These are phyloP conservation scores for Tupaia chinensis DNA, from an alignment of 2,113 vertebrate species.

Conservation along the genomic window DNA sequence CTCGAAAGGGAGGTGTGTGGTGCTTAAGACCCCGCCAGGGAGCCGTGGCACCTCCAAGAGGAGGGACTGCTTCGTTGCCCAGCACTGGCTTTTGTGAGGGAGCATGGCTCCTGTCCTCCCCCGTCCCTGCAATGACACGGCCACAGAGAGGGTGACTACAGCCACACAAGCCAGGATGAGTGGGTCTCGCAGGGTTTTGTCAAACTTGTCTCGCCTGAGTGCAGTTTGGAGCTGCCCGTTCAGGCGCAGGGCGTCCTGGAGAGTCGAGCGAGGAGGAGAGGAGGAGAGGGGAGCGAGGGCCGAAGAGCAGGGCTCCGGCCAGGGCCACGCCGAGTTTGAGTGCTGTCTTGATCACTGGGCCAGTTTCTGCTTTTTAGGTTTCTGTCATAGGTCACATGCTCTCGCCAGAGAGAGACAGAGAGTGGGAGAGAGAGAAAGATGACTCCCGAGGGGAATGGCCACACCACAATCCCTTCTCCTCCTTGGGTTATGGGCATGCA, in stretches of 20 bases:
- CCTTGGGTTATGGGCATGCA: too few species aligned
- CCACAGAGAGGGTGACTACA: background rate
- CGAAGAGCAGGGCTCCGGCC: background rate
- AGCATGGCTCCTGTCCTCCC: background rate
- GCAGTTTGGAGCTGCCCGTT: slow-evolving; percentile 62
- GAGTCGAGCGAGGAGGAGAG: background rate
- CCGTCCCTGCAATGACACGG: slow-evolving; percentile 56
- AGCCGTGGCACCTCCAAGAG: rapidly evolving
- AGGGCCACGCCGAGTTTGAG: background rate
- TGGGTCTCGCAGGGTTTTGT: slow-evolving; percentile 70
- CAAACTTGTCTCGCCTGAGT: slow-evolving; percentile 53
- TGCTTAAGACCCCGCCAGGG: background rate
- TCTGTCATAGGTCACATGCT: too few species aligned
- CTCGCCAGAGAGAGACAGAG: too few species aligned
- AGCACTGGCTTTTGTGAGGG: slow-evolving; percentile 52
- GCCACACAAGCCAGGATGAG: slow-evolving; percentile 73
- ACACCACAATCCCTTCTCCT: too few species aligned
- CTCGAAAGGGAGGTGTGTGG: rapidly evolving
- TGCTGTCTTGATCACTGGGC: rapidly evolving
- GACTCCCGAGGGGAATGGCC: too few species aligned
- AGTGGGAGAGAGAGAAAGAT: too few species aligned
- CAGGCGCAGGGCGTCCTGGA: slow-evolving; percentile 73
- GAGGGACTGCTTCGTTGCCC: background rate
- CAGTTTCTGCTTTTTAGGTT: too few species aligned
- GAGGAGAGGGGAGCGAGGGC: rapidly evolving